Base-by-base conservation (phyloP, 2,888 invertebrate genomes). In the Noctua comes region DNA sequence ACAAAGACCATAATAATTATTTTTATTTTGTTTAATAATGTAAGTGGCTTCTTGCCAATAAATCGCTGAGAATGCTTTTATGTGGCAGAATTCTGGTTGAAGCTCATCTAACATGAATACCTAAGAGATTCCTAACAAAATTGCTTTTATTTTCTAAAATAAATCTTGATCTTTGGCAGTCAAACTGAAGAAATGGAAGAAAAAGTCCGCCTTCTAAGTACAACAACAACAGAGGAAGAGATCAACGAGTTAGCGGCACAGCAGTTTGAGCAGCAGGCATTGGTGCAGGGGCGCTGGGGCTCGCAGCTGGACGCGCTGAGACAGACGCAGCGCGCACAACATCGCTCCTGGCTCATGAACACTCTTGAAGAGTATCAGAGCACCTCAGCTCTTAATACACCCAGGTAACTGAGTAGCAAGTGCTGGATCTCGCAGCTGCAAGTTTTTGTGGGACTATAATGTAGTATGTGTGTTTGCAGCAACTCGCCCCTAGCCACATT, bases 161-260 rank as follows among this genome's bases (percentile, higher is more conserved):
- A 69, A 54, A 59, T 46, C 0, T 46, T 46, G 21, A 24, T 54
- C 2, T n/a, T 69, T 18, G 21, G 31, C 88, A 98, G 98, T 74
- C 99, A 99, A 97, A 98, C 98, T 64, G 97, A 98, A 89, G 99
- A 99, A 97, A 99, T 99, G 99, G 98, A 98, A 88, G 97, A 98
- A 64, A 98, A 98, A 74, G 97, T 99, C 68, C 98, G 98, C 85
- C 97, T 98, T 74, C 96, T 99, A 70, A 98, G 99, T 91, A 96
- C 97, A 64, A 97, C 97, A 11, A 98, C 98, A 66, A 98, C 98
- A 0, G 99, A 99, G 93, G 97, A 97, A 80, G 97, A 99, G 91
- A 99, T 99, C 74, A 99, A 99, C 93, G 97, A 98, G 86, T 97
- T 99, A 84, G 98, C 99, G 0, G 98, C 98, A 0, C 97, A 97